Base-by-base conservation (phyloP, 2,797 vertebrate genomes). In the Oreochromis grahami region DNA sequence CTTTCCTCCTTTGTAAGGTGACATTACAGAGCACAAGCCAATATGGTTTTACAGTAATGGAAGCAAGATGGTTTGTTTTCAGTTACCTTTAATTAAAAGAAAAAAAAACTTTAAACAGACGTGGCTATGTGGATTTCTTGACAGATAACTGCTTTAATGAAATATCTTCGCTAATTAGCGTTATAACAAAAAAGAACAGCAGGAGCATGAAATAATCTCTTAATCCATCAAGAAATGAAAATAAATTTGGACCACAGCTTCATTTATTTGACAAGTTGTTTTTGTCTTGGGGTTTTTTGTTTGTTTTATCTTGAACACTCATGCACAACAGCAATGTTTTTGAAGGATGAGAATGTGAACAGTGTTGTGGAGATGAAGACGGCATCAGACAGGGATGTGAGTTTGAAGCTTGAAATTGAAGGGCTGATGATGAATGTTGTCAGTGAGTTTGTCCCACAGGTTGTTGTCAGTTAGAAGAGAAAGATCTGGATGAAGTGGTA, bases 311-410 rank as follows among this genome's bases (percentile, higher is more conserved):
- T 36, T 36, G 58, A 36, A 36, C 17, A 36, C 32, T 63, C 32
- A 63, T 38, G 8, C 58, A 36, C 10, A 63, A 63, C 58, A 36
- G 6, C 58, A 63, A n/a, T 63, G 32, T 36, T 12, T 63, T 7
- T 63, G 4, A 3, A 63, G 32, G 3, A 13, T 2, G 19, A 63
- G 60, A 21, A 38, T 63, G 60, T 63, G 60, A 63, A 38, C 17
- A 38, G 60, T 63, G 60, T 63, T 38, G 60, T 63, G 60, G 60
- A 63, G 34, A 36, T 38, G 6, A 12, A 21, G 19, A 3, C 1
- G 3, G 10, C 34, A 2, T 63, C 19, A 0, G 34, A 63, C 34
- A 63, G 60, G 34, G 7, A n/a, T 8, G 19, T 0, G 34, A 63
- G 58, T 13, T 8, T 63, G 34, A 63, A 38, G 60, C 34, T 63